Evolutionary conservation across 2,888 invertebrate genomes (phyloP).

Genomic region (Catonia carolina): DNA sequence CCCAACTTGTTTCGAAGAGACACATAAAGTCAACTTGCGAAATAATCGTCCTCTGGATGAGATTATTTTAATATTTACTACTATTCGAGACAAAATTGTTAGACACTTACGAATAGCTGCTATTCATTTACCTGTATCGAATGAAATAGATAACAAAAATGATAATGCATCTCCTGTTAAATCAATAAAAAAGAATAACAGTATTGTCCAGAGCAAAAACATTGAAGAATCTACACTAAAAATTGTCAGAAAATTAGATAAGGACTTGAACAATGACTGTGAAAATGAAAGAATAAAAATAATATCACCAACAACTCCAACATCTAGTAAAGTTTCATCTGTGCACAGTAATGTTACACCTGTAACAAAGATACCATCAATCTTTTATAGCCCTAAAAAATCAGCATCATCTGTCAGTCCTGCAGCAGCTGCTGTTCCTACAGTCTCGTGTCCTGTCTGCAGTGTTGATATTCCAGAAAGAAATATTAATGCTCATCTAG

Average conservation of each 20-base stretch:
- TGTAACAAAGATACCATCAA: not conserved
- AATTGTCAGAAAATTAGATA: not conserved
- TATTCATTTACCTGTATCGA: conserved; percentile 21
- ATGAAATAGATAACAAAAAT: not conserved
- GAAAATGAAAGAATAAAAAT: too few species aligned
- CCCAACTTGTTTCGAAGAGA: conserved; percentile 45
- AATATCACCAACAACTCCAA: not conserved
- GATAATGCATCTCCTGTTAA: not conserved
- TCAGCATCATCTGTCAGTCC: not conserved
- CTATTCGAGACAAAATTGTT: conserved; percentile 40
- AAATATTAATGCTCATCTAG: conserved; percentile 47
- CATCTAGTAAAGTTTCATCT: not conserved
- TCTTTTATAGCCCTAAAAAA: conserved; percentile 9
- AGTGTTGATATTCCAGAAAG: conserved; percentile 41
- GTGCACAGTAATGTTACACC: not conserved
- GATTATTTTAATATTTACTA: conserved; percentile 40
- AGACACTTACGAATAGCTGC: conserved; percentile 35
- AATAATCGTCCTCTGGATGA: conserved; percentile 46
- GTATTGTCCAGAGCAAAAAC: not conserved
- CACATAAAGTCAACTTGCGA: conserved; percentile 45
- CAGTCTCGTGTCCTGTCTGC: conserved; percentile 45
- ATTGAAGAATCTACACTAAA: not conserved
- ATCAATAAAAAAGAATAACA: not conserved
- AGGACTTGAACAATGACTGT: not conserved
- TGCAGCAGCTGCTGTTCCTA: not conserved